Evolutionary conservation across 2,113 vertebrate species (phyloP).

Genomic region (Carassius carassius): DNA sequence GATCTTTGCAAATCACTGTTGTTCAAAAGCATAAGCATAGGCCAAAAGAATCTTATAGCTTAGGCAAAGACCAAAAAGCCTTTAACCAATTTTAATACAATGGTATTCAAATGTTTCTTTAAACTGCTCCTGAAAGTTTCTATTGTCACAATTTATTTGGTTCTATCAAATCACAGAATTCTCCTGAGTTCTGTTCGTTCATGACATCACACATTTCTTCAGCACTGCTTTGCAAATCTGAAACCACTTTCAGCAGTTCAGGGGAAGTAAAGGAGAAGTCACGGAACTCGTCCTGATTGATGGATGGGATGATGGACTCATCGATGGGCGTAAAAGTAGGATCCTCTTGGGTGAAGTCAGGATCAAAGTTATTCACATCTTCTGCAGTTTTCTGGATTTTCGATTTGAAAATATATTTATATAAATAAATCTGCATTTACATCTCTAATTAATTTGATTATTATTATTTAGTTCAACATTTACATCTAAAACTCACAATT

Average conservation of each 20-base stretch:
- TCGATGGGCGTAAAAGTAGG: constrained; percentile 92
- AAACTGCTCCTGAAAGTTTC: neutral
- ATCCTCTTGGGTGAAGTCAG: constrained; percentile 95
- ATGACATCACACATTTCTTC: neutral
- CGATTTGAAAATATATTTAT: neutral
- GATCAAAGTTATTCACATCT: constrained; percentile 98
- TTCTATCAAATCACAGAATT: constrained; percentile 8
- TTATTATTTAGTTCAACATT: neutral
- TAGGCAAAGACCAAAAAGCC: neutral
- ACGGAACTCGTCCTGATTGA: constrained; percentile 94
- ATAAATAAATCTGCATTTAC: neutral
- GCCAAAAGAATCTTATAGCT: neutral
- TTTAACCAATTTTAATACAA: neutral
- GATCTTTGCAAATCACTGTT: neutral
- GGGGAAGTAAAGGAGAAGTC: constrained; percentile 93
- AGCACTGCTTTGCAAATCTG: neutral
- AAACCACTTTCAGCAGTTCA: constrained; percentile 68
- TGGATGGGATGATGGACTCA: constrained; percentile 84
- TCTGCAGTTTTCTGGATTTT: constrained; percentile 87
- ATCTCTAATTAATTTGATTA: neutral
- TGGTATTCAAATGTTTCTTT: neutral
- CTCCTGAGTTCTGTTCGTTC: constrained; percentile 3
- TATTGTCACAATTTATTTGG: neutral
- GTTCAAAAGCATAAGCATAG: neutral
- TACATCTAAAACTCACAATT: constrained; percentile 80